Conservation (phyloP, 2,888 invertebrate genomes). For the Phragmatobia fuliginosa region DNA sequence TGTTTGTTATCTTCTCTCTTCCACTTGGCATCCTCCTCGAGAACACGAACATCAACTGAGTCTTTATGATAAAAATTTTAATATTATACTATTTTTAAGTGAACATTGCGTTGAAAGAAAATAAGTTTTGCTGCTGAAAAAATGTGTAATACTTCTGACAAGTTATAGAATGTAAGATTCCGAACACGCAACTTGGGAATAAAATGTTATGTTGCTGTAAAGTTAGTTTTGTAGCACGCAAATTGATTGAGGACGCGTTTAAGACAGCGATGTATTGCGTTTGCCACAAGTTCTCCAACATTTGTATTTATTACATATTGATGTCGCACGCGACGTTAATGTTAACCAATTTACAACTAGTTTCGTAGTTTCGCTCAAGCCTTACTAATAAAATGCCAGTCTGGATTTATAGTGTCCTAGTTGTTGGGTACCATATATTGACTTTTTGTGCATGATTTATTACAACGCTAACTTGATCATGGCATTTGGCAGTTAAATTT, state of each 20-base stretch:
- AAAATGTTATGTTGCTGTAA: slow-evolving; percentile 14
- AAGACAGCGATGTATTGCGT: slow-evolving; percentile 22
- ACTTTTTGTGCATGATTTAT: slow-evolving; percentile 32
- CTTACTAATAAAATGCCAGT: slow-evolving; percentile 45
- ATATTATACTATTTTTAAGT: slow-evolving; percentile 32
- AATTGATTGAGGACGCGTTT: slow-evolving; percentile 36
- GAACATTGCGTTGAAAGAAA: slow-evolving; percentile 30
- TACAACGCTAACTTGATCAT: slow-evolving; percentile 25
- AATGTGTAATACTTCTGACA: slow-evolving; percentile 21
- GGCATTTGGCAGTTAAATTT: slow-evolving; percentile 25
- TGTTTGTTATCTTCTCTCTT: slow-evolving; percentile 47
- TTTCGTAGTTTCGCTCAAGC: slow-evolving; percentile 54
- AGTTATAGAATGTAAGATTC: slow-evolving; percentile 20
- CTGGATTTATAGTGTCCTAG: slow-evolving; percentile 38
- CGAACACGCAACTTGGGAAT: slow-evolving; percentile 19
- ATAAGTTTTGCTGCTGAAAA: slow-evolving; percentile 20
- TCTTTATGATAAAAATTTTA: slow-evolving; percentile 46
- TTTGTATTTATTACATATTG: slow-evolving; percentile 59
- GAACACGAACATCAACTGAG: slow-evolving; percentile 42
- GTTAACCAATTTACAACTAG: slow-evolving; percentile 61
- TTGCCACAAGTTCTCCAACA: slow-evolving; percentile 37
- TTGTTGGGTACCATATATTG: slow-evolving; percentile 34
- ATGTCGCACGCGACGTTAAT: slow-evolving; percentile 64
- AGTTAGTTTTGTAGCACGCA: slow-evolving; percentile 31
- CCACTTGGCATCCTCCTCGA: slow-evolving; percentile 50